phyloP scores from a whole-genome alignment of 2,888 invertebrate genomes.

The Bombylius discolor region DNA sequence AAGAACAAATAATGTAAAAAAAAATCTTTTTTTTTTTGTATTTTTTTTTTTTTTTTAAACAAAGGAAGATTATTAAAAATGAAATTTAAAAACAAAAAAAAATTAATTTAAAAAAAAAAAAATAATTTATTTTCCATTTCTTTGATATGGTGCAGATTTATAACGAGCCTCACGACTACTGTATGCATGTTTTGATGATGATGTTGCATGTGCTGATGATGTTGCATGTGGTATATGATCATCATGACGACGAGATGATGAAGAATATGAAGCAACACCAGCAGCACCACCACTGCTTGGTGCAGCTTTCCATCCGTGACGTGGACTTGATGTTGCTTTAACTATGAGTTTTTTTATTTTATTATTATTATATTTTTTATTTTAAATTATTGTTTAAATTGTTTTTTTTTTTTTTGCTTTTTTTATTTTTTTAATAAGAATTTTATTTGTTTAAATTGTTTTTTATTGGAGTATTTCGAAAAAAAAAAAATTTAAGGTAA shows the following conservation, averaged over 20 bases:
- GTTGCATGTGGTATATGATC: slow-evolving; percentile 8
- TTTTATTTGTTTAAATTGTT: background rate
- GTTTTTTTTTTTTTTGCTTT: slow-evolving; percentile 2
- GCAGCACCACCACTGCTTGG: slow-evolving; percentile 8
- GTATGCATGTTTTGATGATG: slow-evolving; percentile 13
- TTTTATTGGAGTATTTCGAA: too few species aligned
- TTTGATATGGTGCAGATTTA: slow-evolving; percentile 45
- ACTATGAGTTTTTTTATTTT: slow-evolving; percentile 8
- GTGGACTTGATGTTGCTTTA: slow-evolving; percentile 5
- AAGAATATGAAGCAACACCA: slow-evolving; percentile 7
- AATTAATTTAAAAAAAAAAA: too few species aligned
- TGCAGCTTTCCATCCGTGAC: slow-evolving; percentile 15
- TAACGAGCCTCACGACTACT: slow-evolving; percentile 37
- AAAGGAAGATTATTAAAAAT: too few species aligned
- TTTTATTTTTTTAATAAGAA: background rate
- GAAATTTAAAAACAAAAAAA: too few species aligned
- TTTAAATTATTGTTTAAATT: slow-evolving; percentile 3
- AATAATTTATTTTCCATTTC: slow-evolving; percentile 21
- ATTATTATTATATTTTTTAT: slow-evolving; percentile 6
- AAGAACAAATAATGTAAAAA: too few species aligned
- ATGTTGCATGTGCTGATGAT: background rate
- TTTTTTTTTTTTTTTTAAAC: too few species aligned
- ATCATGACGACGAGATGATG: slow-evolving; percentile 14
- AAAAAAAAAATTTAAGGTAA: too few species aligned
- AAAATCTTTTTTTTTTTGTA: too few species aligned